Evolutionary conservation across 2,113 vertebrate species (phyloP).

Genomic region (Ageneiosus marmoratus): DNA sequence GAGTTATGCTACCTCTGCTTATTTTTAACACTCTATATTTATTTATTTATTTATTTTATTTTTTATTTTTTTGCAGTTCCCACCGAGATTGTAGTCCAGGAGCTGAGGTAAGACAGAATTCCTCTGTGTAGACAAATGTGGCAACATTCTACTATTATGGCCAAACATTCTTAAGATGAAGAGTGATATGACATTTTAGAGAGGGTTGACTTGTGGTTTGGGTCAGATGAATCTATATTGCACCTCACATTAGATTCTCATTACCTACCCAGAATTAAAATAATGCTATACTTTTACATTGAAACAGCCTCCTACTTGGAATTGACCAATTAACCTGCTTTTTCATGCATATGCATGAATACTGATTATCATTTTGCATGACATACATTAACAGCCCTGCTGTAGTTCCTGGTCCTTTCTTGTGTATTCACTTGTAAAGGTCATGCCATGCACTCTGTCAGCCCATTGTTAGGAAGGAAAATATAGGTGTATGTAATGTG

Average conservation of each 20-base stretch:
- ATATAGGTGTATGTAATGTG: neutral
- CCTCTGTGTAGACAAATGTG: conserved; percentile 3
- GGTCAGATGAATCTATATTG: neutral
- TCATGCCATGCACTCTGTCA: neutral
- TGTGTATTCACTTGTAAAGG: neutral
- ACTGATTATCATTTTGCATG: conserved; percentile 30
- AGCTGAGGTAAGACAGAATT: conserved; percentile 86
- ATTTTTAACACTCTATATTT: conserved; percentile 57
- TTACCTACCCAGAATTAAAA: neutral
- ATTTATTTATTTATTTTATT: too few species aligned
- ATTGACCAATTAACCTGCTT: neutral
- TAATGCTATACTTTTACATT: neutral
- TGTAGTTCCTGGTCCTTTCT: neutral
- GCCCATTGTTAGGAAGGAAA: neutral
- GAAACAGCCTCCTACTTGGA: neutral
- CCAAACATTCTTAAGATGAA: neutral
- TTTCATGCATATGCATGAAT: conserved; percentile 30
- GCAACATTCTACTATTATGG: neutral
- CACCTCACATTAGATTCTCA: neutral
- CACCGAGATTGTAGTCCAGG: conserved; percentile 85
- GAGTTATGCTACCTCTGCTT: conserved; percentile 60
- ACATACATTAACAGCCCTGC: conserved; percentile 3
- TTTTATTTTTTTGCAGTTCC: conserved; percentile 65
- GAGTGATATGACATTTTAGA: neutral
- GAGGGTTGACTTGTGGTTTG: neutral